Evolutionary conservation across 37 sponge, comb jelly and placozoan species (phyloP).

Genomic region (Crambe crambe): DNA sequence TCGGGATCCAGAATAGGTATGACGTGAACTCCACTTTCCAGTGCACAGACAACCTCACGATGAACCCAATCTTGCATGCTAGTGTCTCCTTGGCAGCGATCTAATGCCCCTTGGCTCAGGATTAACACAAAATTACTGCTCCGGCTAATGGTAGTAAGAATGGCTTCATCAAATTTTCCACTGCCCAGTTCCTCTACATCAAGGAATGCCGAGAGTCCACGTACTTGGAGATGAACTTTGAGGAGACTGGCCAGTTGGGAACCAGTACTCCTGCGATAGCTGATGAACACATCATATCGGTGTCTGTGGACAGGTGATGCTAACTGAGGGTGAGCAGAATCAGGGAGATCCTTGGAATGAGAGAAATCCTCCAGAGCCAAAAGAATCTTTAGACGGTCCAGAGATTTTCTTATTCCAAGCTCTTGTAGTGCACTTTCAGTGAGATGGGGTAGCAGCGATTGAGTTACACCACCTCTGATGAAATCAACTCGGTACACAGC

Average conservation of each 20-base stretch:
- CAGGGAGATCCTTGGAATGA: conserved; percentile 27
- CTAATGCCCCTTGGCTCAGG: conserved; percentile 21
- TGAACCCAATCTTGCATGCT: too few relatives aligned
- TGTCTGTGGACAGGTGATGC: not conserved
- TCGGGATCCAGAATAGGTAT: too few relatives aligned
- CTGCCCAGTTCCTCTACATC: conserved; percentile 53
- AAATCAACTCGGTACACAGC: too few relatives aligned
- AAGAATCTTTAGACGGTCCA: too few relatives aligned
- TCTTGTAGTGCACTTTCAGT: too few relatives aligned
- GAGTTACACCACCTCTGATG: too few relatives aligned
- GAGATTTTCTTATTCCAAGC: too few relatives aligned
- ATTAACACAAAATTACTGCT: conserved; percentile 35
- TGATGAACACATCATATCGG: conserved; percentile 63
- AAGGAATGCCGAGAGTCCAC: conserved; percentile 40
- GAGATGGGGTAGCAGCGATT: too few relatives aligned
- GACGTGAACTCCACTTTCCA: too few relatives aligned
- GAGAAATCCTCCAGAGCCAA: too few relatives aligned
- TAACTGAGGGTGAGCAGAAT: not conserved
- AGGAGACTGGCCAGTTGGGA: conserved; percentile 64
- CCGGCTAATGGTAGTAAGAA: conserved; percentile 43
- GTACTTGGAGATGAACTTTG: conserved; percentile 44
- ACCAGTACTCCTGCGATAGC: conserved; percentile 46
- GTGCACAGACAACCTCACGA: too few relatives aligned
- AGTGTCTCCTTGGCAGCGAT: too few relatives aligned
- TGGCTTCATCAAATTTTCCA: conserved; percentile 59